A percentile compares a stretch with the other conserved stretches of the same genome.
Evolutionary conservation across 92 coral and sea anemone genomes (phyloP).

Genomic region (Heteractis magnifica): DNA sequence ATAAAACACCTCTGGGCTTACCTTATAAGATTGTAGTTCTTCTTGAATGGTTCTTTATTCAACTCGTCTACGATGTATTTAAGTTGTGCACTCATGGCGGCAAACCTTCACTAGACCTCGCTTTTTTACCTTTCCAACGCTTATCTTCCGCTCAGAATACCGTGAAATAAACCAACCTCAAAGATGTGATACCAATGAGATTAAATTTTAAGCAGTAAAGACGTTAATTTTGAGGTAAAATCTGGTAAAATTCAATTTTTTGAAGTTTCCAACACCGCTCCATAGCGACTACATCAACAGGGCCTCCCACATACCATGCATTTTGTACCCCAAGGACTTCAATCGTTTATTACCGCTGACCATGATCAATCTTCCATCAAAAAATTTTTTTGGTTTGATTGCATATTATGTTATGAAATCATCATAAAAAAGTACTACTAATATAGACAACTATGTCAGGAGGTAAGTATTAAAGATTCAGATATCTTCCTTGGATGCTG

Average conservation of each 20-base stretch:
- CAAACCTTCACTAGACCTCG: neutral
- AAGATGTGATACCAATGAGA: neutral
- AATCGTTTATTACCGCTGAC: conserved; percentile 15
- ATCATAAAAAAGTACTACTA: neutral
- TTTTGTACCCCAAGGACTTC: neutral
- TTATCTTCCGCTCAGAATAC: neutral
- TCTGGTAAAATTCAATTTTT: neutral
- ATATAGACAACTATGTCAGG: conserved; percentile 13
- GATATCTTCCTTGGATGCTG: neutral
- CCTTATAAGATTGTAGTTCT: conserved; percentile 97
- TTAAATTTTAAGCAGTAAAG: neutral
- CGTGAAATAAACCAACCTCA: neutral
- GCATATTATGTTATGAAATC: neutral
- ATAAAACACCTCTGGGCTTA: conserved; percentile 15
- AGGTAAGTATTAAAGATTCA: conserved; percentile 5
- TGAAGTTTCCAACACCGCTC: conserved; percentile 1
- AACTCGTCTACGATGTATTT: conserved; percentile 93
- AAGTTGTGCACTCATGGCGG: conserved; percentile 92
- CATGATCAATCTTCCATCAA: conserved; percentile 5
- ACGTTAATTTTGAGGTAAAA: neutral
- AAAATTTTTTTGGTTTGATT: neutral
- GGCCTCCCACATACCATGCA: neutral
- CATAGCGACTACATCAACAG: conserved; percentile 15
- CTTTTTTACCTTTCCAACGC: neutral
- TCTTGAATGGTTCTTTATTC: conserved; percentile 93